Evolutionary conservation across 2,888 invertebrate species (phyloP).

Genomic region (Diaprepes abbreviatus): DNA sequence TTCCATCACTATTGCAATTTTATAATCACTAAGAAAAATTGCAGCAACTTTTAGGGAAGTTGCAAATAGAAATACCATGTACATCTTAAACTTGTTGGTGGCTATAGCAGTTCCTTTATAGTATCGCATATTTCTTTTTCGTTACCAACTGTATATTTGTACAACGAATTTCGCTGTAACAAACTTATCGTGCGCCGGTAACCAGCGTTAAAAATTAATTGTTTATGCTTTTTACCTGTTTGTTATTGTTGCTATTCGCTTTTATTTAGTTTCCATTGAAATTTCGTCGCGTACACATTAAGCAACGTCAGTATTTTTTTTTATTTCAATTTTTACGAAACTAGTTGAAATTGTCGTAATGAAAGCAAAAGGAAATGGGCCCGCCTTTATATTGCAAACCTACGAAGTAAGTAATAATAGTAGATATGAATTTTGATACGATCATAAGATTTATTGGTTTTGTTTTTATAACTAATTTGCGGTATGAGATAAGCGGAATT

Average conservation of each 20-base stretch:
- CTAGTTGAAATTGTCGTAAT: constrained; percentile 20
- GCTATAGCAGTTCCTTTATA: too few species aligned
- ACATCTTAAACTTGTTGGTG: too few species aligned
- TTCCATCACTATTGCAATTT: too few species aligned
- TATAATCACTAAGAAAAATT: too few species aligned
- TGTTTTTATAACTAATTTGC: constrained; percentile 24
- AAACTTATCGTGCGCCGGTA: constrained; percentile 16
- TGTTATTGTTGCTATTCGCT: constrained; percentile 30
- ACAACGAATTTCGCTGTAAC: constrained; percentile 5
- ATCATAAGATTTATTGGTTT: background rate
- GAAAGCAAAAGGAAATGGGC: constrained; percentile 62
- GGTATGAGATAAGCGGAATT: background rate
- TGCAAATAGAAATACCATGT: too few species aligned
- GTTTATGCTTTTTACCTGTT: constrained; percentile 48
- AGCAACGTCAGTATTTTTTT: constrained; percentile 12
- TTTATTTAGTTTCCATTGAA: constrained; percentile 39
- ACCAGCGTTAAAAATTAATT: constrained; percentile 41
- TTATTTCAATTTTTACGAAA: constrained; percentile 4
- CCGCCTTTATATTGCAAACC: constrained; percentile 73
- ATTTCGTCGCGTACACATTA: constrained; percentile 31
- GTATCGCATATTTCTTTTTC: too few species aligned
- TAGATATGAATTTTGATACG: background rate
- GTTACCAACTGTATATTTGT: background rate
- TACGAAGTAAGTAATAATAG: constrained; percentile 72
- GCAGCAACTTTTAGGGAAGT: too few species aligned